Evolutionary conservation across 2,888 invertebrate genomes (phyloP).

Genomic region (Calameuta filiformis): DNA sequence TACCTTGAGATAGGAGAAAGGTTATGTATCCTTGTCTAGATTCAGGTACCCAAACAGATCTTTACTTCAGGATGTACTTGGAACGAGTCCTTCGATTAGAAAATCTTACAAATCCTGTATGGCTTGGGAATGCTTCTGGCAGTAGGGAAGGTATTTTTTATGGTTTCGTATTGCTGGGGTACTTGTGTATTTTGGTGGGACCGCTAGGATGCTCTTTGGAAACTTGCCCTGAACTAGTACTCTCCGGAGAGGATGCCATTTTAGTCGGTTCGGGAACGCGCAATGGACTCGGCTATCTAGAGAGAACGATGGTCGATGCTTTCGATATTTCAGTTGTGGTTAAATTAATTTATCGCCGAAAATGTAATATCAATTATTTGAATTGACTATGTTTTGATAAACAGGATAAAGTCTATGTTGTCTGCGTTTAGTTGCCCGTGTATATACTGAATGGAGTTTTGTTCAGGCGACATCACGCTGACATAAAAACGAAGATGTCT

Average conservation of each 20-base stretch:
- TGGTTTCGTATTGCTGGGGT: not conserved
- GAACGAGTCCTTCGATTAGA: not conserved
- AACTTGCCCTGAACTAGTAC: not conserved
- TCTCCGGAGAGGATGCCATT: not conserved
- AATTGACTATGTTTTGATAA: constrained; percentile 49
- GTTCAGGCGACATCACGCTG: constrained; percentile 43
- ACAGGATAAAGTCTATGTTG: constrained; percentile 39
- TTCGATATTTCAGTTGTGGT: constrained; percentile 57
- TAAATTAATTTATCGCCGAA: constrained; percentile 56
- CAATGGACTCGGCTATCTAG: constrained; percentile 45
- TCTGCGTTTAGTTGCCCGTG: constrained; percentile 44
- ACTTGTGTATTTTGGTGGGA: not conserved
- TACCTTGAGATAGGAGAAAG: not conserved
- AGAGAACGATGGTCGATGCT: constrained; percentile 54
- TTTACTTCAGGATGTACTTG: not conserved
- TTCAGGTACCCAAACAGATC: not conserved
- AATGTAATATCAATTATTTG: constrained; percentile 50
- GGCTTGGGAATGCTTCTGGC: not conserved
- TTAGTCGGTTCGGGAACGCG: constrained; percentile 1
- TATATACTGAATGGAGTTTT: constrained; percentile 48
- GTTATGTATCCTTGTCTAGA: not conserved
- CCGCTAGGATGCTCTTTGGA: not conserved
- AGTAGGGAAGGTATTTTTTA: not conserved
- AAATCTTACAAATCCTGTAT: not conserved
- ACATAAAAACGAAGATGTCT: constrained; percentile 62